These are phyloP conservation scores for Andricus grossulariae DNA, from an alignment of 1,140 invertebrate genomes.

Conservation along the genomic window DNA sequence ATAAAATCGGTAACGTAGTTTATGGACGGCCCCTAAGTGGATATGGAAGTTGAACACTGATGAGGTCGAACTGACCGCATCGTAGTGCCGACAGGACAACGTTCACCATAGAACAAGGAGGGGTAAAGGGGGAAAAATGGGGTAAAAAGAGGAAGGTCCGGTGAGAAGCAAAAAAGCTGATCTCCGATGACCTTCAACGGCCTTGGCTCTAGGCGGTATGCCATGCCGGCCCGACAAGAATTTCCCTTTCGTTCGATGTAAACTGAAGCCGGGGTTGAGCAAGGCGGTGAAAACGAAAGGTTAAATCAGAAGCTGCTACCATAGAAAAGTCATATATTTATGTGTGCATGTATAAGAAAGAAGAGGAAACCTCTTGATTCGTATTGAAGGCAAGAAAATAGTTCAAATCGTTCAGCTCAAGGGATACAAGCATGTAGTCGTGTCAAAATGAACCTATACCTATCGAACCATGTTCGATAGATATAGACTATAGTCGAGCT, in stretches of 20 bases:
- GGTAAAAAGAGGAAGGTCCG: constrained; percentile 34
- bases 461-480: background rate
- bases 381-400: background rate
- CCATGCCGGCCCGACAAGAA: constrained; percentile 42
- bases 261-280: constrained; percentile 17
- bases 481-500: background rate
- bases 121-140: constrained; percentile 35
- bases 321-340: background rate
- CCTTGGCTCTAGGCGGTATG: constrained; percentile 47
- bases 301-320: constrained; percentile 30
- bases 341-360: constrained; percentile 10
- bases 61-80: background rate
- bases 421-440: background rate
- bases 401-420: constrained; percentile 6
- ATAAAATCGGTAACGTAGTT: background rate
- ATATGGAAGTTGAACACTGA: background rate
- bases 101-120: constrained; percentile 34
- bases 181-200: constrained; percentile 52
- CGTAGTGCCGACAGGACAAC: constrained; percentile 23
- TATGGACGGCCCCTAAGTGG: background rate
- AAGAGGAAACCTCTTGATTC: background rate
- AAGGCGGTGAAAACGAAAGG: constrained; percentile 33
- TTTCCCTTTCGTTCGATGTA: constrained; percentile 52
- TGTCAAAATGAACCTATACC: background rate
- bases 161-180: constrained; percentile 27